Conservation (phyloP, 2,113 vertebrate species). For the Phocoena phocoena region DNA sequence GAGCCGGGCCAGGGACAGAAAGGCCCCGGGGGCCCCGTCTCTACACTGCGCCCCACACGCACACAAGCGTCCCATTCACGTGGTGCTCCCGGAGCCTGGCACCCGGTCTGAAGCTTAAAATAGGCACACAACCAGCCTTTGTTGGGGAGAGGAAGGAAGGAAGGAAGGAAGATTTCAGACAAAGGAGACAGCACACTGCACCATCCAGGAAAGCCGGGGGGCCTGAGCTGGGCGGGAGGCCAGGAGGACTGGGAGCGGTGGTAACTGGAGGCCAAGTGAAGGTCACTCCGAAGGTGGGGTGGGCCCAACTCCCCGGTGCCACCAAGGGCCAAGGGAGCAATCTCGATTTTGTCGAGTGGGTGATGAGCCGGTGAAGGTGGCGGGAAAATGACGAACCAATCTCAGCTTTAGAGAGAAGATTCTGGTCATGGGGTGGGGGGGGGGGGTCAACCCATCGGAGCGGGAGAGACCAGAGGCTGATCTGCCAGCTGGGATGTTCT, state of each 20-base stretch:
- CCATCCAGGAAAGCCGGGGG: background rate
- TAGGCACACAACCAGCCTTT: conserved; percentile 52
- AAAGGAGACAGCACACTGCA: background rate
- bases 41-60: background rate
- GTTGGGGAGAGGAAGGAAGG: conserved; percentile 42
- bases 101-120: conserved; percentile 13
- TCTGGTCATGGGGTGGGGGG: accelerated
- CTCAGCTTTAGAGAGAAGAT: background rate
- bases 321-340: accelerated
- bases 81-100: conserved; percentile 37
- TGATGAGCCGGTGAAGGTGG: background rate
- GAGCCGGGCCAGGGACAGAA: background rate
- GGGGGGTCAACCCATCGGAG: background rate
- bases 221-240: background rate
- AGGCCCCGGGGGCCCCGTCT: background rate
- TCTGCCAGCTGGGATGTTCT: background rate
- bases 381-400: background rate
- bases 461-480: too few relatives aligned
- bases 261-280: background rate
- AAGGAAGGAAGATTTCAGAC: background rate
- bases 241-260: background rate
- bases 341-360: accelerated
- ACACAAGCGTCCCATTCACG: conserved; percentile 2
- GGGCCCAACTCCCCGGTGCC: accelerated
- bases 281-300: background rate